Base-by-base conservation (phyloP, 2,888 invertebrate species). In the Aphodius granarius region DNA sequence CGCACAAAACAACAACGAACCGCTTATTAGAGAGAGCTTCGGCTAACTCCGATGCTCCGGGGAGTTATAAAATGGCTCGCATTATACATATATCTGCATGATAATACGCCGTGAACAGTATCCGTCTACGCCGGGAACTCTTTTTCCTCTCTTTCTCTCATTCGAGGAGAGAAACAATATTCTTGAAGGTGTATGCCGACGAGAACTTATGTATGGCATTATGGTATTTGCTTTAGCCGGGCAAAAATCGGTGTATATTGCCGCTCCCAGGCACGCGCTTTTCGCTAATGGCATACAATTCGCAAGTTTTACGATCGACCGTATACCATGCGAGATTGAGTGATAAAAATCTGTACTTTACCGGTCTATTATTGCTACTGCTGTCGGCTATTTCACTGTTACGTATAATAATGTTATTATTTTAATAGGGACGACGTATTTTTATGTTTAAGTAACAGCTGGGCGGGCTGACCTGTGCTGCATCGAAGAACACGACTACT, bases 21-120 rank as follows among this genome's bases (percentile, higher is more conserved):
- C 68, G 22, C 68, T 68, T 68, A 68, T 68, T 68, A 68, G 68
- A 68, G 20, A 20, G 65, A 9, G 65, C 65, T 18, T 19, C 9
- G 19, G 19, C 65, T 17, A 19, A 65, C 65, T 17, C 65, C 65
- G 17, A 17, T n/a, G 18, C 68, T 22, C 68, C 20, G 20, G 68
- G 68, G 68, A n/a, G n/a, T n/a, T 20, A 68, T 68, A 68, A 68
- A 68, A 68, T 43, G 43, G 9, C 43, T 43, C 9, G 2, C 43
- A 43, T 43, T 43, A 43, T 68, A 68, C 68, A 20, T 22, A 22
- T 68, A 19, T 68, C 68, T 68, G 20, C 68, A 68, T 68, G 22
- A 68, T 68, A 68, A 68, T 22, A 22, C 68, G 22, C 68, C 68
- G 20, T 20, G 68, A 21, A 22, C 68, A 68, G 22, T 68, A 68